Evolutionary conservation across 2,888 invertebrate genomes (phyloP), one percentile per base, ranked within the genome.

Genomic region (Rutpela maculata): DNA sequence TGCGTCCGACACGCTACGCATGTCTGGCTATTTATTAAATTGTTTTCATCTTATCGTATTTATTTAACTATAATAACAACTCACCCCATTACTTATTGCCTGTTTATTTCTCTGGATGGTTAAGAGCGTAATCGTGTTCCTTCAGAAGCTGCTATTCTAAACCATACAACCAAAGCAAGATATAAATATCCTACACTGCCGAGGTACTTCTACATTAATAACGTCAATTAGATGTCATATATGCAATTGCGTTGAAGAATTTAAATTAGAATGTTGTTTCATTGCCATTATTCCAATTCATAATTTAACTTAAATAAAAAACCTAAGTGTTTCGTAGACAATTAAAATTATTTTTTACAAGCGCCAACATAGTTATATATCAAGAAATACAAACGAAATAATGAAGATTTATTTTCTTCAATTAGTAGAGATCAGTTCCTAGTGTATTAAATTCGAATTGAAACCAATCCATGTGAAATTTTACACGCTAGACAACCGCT

Each of bases 1-100:
- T 84, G 82, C 82, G 77, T 79, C 79, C 80, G 80, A 78, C 83
- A 83, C 78, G 81, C 81, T 74, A 82, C 80, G 77, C 78, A 78
- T 79, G 75, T 77, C 77, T 67, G 69, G 72, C 50, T 76, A 75
- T 79, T 81, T 81, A 79, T 79, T 81, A 75, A 78, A 81, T 76
- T 79, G 74, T 79, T 79, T 76, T 77, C 73, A 60, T 70, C 74
- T 75, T 77, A 77, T 70, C 60, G 50, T 60, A 70, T 70, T 60
- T 60, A 60, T 43, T 59, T 65, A 55, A 18, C 43, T 70, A 38
- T 57, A 69, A 69, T 55, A 67, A 70, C 19, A 70, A 59, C 60
- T 43, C 43, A 70, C 50, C 59, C 60, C 15, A 60, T 18, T 70
- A 70, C 22, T 43, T 70, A 70, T 70, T 22, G 60, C 60, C 17